Conservation (phyloP, 2,797 vertebrate species). For the Sylvia borin region DNA sequence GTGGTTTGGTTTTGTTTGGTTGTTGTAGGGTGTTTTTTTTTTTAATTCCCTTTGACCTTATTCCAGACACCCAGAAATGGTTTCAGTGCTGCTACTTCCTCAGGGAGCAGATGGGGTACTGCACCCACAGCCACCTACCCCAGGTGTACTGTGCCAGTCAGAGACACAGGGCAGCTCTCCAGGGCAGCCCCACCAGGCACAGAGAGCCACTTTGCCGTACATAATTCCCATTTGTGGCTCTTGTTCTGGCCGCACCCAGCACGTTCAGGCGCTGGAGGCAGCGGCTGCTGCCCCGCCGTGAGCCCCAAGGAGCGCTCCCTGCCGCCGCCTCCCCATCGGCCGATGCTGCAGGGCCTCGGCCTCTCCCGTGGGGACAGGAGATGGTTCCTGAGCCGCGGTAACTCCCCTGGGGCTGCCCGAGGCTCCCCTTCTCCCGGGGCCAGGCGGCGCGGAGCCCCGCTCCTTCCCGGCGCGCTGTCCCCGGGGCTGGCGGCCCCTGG, state of each 20-base stretch:
- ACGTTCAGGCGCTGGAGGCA: background rate
- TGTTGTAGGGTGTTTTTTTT: background rate
- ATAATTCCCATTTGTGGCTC: background rate
- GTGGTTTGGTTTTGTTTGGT: background rate
- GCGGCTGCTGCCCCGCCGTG: rapidly evolving
- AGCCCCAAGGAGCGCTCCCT: background rate
- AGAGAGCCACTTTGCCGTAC: background rate
- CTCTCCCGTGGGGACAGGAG: background rate
- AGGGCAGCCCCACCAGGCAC: background rate
- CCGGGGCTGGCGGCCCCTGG: background rate
- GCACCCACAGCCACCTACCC: background rate
- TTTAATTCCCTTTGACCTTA: background rate
- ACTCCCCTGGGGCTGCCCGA: background rate
- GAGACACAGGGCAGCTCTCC: background rate
- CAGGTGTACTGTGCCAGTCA: rapidly evolving
- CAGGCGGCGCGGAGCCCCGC: rapidly evolving
- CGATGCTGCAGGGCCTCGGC: background rate
- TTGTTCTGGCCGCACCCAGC: background rate
- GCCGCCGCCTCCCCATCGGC: background rate
- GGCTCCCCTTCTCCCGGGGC: rapidly evolving
- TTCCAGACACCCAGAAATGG: background rate
- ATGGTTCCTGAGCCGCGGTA: background rate
- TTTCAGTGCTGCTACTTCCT: background rate
- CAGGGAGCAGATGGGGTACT: background rate
- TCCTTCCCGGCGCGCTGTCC: background rate